Percentiles rank a stretch among this genome's conserved stretches.
Conservation (phyloP, 2,888 invertebrate genomes). For the Nomada ferruginata region DNA sequence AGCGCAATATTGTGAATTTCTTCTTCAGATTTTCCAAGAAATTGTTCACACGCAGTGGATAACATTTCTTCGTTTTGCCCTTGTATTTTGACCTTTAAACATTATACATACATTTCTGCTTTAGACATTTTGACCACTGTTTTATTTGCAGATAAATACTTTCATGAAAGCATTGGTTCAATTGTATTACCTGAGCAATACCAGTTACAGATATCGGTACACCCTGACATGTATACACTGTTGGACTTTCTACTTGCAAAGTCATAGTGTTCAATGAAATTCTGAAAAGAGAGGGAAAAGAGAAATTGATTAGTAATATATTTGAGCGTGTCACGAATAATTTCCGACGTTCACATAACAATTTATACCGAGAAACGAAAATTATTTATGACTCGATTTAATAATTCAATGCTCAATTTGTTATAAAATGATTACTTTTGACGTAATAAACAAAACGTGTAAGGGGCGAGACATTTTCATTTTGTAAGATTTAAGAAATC, state of each 20-base stretch:
- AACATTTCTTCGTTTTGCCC: conserved; percentile 96
- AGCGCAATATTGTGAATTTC: conserved; percentile 96
- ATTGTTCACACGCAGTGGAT: conserved; percentile 96
- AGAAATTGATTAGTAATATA: not conserved
- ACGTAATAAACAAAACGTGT: not conserved
- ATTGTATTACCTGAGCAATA: conserved; percentile 93
- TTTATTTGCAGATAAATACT: not conserved
- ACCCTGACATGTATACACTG: conserved; percentile 98
- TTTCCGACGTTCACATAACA: too few species aligned
- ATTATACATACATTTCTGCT: conserved; percentile 23
- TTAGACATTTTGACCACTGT: too few species aligned
- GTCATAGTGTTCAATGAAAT: conserved; percentile 99
- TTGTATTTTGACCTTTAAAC: conserved; percentile 91
- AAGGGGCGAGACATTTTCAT: too few species aligned
- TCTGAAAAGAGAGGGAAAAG: conserved; percentile 84
- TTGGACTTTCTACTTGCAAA: conserved; percentile 96
- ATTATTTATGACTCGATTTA: too few species aligned
- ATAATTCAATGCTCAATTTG: too few species aligned
- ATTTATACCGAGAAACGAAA: too few species aligned
- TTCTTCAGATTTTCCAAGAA: conserved; percentile 93
- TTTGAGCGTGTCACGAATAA: not conserved
- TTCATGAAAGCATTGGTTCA: not conserved
- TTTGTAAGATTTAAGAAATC: too few species aligned
- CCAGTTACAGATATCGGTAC: conserved; percentile 99
- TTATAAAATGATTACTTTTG: not conserved